Evolutionary conservation across 2,888 invertebrate species (phyloP).

Genomic region (Phragmatobia fuliginosa): DNA sequence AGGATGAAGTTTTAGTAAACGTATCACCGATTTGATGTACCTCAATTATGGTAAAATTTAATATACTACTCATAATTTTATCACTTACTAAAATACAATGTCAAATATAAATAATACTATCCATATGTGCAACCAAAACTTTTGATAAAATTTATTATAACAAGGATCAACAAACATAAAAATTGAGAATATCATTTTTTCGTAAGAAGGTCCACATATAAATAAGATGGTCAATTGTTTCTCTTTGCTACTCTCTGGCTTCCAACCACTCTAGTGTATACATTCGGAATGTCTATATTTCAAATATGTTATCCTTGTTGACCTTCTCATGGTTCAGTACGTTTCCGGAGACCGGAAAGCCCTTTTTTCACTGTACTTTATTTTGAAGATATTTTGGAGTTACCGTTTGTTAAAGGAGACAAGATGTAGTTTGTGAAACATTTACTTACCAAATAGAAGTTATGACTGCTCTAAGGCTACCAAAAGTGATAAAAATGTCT

Average conservation of each 20-base stretch:
- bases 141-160: too few relatives aligned
- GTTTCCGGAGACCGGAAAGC: not conserved
- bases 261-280: not conserved
- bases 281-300: constrained; percentile 5
- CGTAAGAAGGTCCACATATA: not conserved
- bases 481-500: not conserved
- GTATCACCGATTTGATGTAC: too few relatives aligned
- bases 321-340: constrained; percentile 12
- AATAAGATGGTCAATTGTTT: constrained; percentile 1
- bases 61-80: too few relatives aligned
- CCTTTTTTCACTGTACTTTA: not conserved
- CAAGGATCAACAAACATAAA: too few relatives aligned
- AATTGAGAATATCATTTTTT: too few relatives aligned
- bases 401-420: not conserved
- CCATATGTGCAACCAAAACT: too few relatives aligned
- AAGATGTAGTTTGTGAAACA: not conserved
- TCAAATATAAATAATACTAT: too few relatives aligned
- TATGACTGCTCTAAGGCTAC: not conserved
- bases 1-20: too few relatives aligned
- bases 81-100: too few relatives aligned
- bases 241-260: not conserved
- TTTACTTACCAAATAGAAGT: not conserved
- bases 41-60: too few relatives aligned
- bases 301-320: constrained; percentile 17
- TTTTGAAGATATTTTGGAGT: not conserved